A percentile compares a stretch with the other conserved stretches of the same genome.
Conservation (phyloP, 2,888 invertebrate species). For the Morinoia aosen region DNA sequence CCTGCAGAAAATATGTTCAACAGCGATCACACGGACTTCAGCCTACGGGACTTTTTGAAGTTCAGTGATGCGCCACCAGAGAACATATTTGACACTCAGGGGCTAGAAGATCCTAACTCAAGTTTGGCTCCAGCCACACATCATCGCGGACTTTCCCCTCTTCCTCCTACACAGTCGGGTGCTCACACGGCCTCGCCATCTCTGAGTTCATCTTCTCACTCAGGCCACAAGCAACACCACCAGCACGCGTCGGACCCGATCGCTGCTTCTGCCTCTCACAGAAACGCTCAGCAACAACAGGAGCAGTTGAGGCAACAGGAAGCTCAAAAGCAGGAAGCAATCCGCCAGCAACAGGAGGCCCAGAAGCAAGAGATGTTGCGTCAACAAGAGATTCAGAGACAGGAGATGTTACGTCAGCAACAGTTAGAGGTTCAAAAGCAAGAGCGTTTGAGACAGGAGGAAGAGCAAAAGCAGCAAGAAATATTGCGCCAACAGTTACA, state of each 20-base stretch:
- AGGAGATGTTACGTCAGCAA: neutral
- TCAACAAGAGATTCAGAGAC: conserved; percentile 18
- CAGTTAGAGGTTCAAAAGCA: conserved; percentile 1
- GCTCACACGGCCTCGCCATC: neutral
- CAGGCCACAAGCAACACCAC: neutral
- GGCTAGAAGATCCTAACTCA: conserved; percentile 59
- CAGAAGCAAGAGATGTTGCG: conserved; percentile 30
- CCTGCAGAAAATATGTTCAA: conserved; percentile 62
- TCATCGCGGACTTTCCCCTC: conserved; percentile 30
- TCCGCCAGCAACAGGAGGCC: conserved; percentile 13
- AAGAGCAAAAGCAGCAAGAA: conserved; percentile 29
- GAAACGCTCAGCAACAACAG: conserved; percentile 15
- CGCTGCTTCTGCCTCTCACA: neutral
- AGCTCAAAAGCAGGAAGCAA: neutral
- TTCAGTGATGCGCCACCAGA: conserved; percentile 65
- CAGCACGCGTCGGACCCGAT: neutral
- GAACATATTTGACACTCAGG: conserved; percentile 65
- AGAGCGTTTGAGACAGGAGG: neutral
- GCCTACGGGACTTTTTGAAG: conserved; percentile 62
- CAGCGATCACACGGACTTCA: conserved; percentile 62
- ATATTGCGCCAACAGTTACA: conserved; percentile 25
- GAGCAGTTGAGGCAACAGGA: neutral
- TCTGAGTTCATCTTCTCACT: neutral
- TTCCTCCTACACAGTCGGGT: conserved; percentile 49
- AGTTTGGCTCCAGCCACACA: conserved; percentile 39